A percentile compares a stretch with the other conserved stretches of the same genome.
phyloP scores from a whole-genome alignment of 2,797 vertebrate species.

The Avahi laniger region DNA sequence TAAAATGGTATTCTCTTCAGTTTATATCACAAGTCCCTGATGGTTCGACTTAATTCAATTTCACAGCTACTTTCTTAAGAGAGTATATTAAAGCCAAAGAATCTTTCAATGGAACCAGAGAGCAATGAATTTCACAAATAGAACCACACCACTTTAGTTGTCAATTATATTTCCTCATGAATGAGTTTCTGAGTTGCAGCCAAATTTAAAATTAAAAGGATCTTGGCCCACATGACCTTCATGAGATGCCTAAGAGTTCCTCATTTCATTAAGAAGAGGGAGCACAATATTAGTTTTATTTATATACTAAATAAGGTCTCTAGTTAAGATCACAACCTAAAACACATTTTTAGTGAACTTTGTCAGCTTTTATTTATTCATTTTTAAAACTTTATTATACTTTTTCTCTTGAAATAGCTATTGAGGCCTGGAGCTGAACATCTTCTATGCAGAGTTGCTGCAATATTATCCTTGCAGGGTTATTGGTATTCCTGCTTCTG shows the following conservation, averaged over 20 bases:
- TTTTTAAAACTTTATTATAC: neutral
- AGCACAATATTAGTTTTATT: neutral
- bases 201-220: conserved; percentile 54
- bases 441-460: neutral
- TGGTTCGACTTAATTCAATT: conserved; percentile 46
- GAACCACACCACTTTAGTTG: neutral
- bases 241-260: neutral
- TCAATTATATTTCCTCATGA: conserved; percentile 60
- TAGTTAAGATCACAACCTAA: neutral
- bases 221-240: neutral
- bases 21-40: conserved; percentile 48
- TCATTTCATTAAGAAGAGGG: neutral
- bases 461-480: neutral
- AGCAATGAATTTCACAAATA: conserved; percentile 46
- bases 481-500: conserved; percentile 10
- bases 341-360: neutral
- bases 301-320: neutral
- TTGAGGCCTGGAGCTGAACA: neutral
- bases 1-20: conserved; percentile 41
- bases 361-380: conserved; percentile 16
- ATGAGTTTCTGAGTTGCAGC: conserved; percentile 36
- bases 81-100: conserved; percentile 46
- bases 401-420: neutral
- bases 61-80: conserved; percentile 28
- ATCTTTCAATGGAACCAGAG: neutral